These are phyloP conservation scores for Diploptera punctata DNA, from an alignment of 2,888 invertebrate species.

Conservation along the genomic window DNA sequence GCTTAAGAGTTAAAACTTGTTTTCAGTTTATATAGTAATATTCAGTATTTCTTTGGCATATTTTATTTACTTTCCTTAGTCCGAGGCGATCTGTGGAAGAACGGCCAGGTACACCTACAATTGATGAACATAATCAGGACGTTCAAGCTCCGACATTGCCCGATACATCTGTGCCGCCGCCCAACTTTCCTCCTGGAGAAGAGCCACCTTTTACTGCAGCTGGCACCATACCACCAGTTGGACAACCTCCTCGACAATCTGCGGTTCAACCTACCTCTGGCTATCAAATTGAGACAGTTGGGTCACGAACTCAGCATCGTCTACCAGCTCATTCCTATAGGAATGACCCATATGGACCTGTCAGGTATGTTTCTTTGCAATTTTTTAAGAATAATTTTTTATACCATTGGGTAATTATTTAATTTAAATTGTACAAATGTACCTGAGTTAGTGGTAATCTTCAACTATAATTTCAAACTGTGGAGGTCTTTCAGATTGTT, in stretches of 20 bases:
- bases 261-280: slow-evolving; percentile 8
- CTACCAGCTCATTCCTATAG: slow-evolving; percentile 18
- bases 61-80: background rate
- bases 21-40: background rate
- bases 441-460: too few relatives aligned
- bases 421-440: too few relatives aligned
- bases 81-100: slow-evolving; percentile 60
- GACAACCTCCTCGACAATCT: background rate
- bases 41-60: background rate
- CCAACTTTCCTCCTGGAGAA: slow-evolving; percentile 43
- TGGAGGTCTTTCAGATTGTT: slow-evolving; percentile 14
- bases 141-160: slow-evolving; percentile 38
- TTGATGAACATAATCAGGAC: slow-evolving; percentile 61
- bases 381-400: too few relatives aligned
- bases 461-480: background rate
- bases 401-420: too few relatives aligned
- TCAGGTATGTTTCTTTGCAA: slow-evolving; percentile 9
- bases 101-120: slow-evolving; percentile 74
- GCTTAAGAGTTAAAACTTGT: background rate
- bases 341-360: slow-evolving; percentile 12
- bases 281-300: slow-evolving; percentile 30
- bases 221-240: background rate
- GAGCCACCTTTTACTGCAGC: slow-evolving; percentile 30
- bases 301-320: slow-evolving; percentile 14
- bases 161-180: slow-evolving; percentile 45